Evolutionary conservation across 2,113 vertebrate species (phyloP).

Genomic region (Hemicordylus capensis): DNA sequence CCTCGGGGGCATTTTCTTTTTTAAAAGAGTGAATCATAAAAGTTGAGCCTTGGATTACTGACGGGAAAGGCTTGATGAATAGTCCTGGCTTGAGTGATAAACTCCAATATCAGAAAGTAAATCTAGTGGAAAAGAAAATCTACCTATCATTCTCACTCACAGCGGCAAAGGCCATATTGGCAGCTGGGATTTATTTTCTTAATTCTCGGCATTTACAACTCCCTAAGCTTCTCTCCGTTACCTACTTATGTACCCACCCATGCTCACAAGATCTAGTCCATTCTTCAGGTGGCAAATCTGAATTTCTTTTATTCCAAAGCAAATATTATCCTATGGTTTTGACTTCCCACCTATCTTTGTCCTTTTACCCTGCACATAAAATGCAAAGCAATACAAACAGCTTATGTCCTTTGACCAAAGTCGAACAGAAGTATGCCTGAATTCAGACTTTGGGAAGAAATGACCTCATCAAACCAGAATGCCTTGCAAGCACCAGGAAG

Average conservation of each 20-base stretch:
- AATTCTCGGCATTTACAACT: constrained; percentile 57
- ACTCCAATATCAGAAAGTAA: constrained; percentile 84
- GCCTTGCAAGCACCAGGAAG: background rate
- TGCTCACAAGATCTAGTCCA: background rate
- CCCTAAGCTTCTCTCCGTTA: constrained; percentile 10
- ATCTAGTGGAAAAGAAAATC: constrained; percentile 83
- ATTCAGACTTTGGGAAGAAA: background rate
- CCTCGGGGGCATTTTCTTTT: constrained; percentile 32
- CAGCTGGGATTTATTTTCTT: constrained; percentile 66
- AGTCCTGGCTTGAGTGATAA: constrained; percentile 81
- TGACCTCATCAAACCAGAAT: background rate
- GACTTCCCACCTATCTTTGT: background rate
- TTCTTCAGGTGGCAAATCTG: constrained; percentile 2
- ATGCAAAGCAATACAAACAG: background rate
- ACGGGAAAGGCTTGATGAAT: constrained; percentile 76
- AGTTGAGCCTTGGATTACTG: constrained; percentile 77
- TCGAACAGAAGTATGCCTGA: background rate
- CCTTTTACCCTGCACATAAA: background rate
- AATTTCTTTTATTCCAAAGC: constrained; percentile 2
- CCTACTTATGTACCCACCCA: background rate
- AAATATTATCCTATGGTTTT: constrained; percentile 7
- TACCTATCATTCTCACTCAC: constrained; percentile 73
- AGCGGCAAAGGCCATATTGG: constrained; percentile 51
- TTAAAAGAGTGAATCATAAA: constrained; percentile 62
- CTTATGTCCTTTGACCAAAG: background rate